These are phyloP conservation scores for Acropora yongei DNA, from an alignment of 64 coral and sea anemone species.

Conservation along the genomic window DNA sequence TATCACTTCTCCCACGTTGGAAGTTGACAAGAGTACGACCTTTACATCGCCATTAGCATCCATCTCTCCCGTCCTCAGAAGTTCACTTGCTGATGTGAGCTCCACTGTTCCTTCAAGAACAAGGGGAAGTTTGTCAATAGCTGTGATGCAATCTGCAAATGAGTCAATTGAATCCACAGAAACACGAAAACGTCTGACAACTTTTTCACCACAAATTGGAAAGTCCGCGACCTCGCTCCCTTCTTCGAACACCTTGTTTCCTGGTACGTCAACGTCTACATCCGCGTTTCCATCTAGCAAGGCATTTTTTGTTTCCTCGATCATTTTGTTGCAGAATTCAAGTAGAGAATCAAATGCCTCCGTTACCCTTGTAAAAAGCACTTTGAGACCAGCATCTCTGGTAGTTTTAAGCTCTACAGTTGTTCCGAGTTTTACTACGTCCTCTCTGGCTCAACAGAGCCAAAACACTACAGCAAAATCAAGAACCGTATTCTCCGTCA, in stretches of 20 bases:
- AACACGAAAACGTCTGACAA: not conserved
- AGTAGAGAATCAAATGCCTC: not conserved
- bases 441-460: not conserved
- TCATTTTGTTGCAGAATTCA: not conserved
- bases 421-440: not conserved
- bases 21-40: not conserved
- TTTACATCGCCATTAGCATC: not conserved
- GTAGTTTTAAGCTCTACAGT: not conserved
- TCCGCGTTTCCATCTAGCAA: not conserved
- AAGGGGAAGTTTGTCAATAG: not conserved
- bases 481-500: not conserved
- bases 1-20: not conserved
- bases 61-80: not conserved
- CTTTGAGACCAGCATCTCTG: not conserved
- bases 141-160: not conserved
- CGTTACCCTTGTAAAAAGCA: not conserved
- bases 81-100: not conserved
- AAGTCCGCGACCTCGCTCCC: not conserved
- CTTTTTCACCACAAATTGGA: not conserved
- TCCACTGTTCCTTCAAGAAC: constrained; percentile 17
- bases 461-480: not conserved
- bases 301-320: not conserved
- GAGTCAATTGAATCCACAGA: not conserved
- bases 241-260: not conserved
- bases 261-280: not conserved